Evolutionary conservation across 1,140 invertebrate genomes (phyloP).

Genomic region (Pristionchus pacificus): DNA sequence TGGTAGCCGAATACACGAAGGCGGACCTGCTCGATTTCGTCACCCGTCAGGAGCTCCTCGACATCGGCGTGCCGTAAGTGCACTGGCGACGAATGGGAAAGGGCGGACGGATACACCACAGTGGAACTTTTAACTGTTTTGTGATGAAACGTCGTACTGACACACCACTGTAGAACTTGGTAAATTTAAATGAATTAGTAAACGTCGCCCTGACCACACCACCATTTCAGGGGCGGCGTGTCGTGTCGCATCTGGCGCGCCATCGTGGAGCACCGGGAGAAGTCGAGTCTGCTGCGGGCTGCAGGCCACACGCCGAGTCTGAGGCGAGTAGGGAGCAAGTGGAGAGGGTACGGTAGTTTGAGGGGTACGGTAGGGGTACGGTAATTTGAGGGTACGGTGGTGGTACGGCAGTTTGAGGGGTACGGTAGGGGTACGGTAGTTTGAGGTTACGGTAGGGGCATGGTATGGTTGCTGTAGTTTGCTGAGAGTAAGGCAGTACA

Average conservation of each 20-base stretch:
- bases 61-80: conserved; percentile 69
- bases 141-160: conserved; percentile 17
- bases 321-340: no score
- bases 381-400: no score
- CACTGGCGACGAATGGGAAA: conserved; percentile 15
- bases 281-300: conserved; percentile 12
- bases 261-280: conserved; percentile 43
- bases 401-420: no score
- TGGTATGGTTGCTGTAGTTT: no score
- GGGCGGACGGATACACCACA: conserved; percentile 4
- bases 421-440: no score
- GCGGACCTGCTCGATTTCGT: conserved; percentile 73
- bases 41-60: conserved; percentile 72
- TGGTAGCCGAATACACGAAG: conserved; percentile 73
- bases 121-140: conserved; percentile 4
- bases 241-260: conserved; percentile 55
- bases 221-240: conserved; percentile 50
- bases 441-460: no score
- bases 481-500: no score
- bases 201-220: conserved; percentile 19
- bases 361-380: no score
- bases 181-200: conserved; percentile 12
- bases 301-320: conserved; percentile 19
- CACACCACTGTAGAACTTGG: conserved; percentile 5
- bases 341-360: no score